Percentiles rank a stretch among this genome's conserved stretches.
phyloP scores from a whole-genome alignment of 2,888 invertebrate species.

The Alitta virens region DNA sequence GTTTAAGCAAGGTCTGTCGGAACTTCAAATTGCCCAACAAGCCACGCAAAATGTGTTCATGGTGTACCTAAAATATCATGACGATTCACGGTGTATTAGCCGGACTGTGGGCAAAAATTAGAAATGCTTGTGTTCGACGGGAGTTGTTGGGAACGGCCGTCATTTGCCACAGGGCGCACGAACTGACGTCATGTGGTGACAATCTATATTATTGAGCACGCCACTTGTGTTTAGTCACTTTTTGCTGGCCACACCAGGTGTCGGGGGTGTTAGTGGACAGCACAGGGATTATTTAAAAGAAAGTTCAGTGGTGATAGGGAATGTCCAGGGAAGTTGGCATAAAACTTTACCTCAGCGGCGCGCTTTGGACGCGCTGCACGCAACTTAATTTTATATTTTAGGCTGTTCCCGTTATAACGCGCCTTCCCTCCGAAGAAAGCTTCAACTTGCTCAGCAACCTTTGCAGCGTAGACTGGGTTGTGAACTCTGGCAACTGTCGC shows the following conservation, averaged over 20 bases:
- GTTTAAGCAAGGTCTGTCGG: no score
- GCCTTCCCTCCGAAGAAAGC: conserved; percentile 32
- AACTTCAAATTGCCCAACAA: no score
- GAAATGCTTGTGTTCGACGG: conserved; percentile 24
- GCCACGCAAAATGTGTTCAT: no score
- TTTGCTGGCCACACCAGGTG: conserved; percentile 22
- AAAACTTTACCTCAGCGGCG: no score
- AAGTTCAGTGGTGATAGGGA: no score
- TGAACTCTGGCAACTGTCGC: no score
- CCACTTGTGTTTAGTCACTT: conserved; percentile 42
- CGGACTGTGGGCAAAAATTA: background rate
- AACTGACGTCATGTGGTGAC: conserved; percentile 51
- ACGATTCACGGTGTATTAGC: background rate
- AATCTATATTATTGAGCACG: conserved; percentile 51
- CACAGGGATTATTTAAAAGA: background rate
- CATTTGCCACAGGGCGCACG: conserved; percentile 45
- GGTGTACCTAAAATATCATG: no score
- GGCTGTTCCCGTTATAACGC: conserved; percentile 55
- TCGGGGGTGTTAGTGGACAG: background rate
- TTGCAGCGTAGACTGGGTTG: no score
- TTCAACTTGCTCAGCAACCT: background rate
- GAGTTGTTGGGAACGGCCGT: conserved; percentile 36
- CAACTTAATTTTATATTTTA: conserved; percentile 23
- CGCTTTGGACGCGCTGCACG: background rate
- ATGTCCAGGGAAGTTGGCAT: no score